Percentiles rank a stretch among this genome's conserved stretches.
These are phyloP conservation scores for Lithodes maja DNA, from an alignment of 2,888 invertebrate species.

Conservation along the genomic window DNA sequence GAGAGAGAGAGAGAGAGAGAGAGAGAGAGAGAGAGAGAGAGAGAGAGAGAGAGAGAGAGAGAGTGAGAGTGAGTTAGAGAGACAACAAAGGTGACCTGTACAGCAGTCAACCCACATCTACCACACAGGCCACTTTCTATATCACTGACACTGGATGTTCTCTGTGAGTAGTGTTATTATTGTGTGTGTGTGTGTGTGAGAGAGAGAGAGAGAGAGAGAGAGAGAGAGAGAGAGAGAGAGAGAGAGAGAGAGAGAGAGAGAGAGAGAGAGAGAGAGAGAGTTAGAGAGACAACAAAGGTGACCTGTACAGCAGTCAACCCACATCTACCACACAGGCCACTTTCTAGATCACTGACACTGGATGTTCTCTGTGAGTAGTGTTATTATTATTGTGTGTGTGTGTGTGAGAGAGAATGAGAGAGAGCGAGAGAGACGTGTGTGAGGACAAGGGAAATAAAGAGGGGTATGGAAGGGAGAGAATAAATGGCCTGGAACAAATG, in stretches of 20 bases:
- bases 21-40: background rate
- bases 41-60: background rate
- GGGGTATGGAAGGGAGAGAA: too few relatives aligned
- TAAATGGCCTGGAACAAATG: too few relatives aligned
- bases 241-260: slow-evolving; percentile 4
- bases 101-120: background rate
- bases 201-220: background rate
- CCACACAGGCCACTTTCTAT: background rate
- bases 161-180: background rate
- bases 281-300: background rate
- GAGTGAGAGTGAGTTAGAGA: background rate
- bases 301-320: too few relatives aligned
- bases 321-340: too few relatives aligned
- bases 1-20: background rate
- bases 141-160: background rate
- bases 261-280: background rate
- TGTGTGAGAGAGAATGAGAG: too few relatives aligned
- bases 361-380: too few relatives aligned
- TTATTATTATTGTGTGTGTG: too few relatives aligned
- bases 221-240: background rate
- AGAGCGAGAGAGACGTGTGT: too few relatives aligned
- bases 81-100: background rate
- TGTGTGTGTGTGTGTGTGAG: background rate
- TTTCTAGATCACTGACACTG: too few relatives aligned
- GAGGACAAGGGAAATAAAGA: too few relatives aligned